These are phyloP conservation scores for Labeo calbasu DNA, from an alignment of 2,797 vertebrate species.

Conservation along the genomic window DNA sequence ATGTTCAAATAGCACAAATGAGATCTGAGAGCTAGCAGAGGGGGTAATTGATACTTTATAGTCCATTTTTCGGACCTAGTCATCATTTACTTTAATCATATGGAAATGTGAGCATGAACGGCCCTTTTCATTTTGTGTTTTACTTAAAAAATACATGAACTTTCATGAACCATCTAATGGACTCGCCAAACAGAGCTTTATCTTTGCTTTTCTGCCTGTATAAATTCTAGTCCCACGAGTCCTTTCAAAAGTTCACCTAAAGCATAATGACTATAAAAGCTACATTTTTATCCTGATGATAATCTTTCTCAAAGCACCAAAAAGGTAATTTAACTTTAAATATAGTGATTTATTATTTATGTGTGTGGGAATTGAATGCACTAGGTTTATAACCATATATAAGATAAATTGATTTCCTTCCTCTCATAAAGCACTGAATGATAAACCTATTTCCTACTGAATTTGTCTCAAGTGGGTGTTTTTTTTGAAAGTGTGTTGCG, in stretches of 20 bases:
- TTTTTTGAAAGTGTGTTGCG: conserved; percentile 15
- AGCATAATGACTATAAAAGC: conserved; percentile 5
- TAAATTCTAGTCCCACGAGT: not conserved
- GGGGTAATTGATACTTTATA: not conserved
- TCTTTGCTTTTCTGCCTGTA: not conserved
- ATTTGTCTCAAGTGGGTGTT: conserved; percentile 40
- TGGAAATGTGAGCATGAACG: not conserved
- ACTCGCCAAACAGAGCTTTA: not conserved
- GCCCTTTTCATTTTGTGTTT: not conserved
- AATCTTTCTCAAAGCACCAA: conserved; percentile 30
- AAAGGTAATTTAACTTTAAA: conserved; percentile 49
- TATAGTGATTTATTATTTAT: conserved; percentile 49
- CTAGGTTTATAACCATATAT: conserved; percentile 25
- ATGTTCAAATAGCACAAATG: not conserved
- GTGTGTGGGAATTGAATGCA: conserved; percentile 19
- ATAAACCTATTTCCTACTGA: conserved; percentile 38
- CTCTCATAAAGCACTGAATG: conserved; percentile 45
- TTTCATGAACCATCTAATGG: not conserved
- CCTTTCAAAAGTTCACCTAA: conserved; percentile 20
- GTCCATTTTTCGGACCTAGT: not conserved
- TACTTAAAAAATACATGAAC: not conserved
- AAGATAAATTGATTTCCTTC: conserved; percentile 47
- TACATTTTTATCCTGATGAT: conserved; percentile 2
- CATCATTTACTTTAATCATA: not conserved
- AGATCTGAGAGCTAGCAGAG: not conserved